Percentiles rank a stretch among this genome's conserved stretches.
Conservation (phyloP, 2,113 vertebrate genomes). For the Pampusana beccarii region DNA sequence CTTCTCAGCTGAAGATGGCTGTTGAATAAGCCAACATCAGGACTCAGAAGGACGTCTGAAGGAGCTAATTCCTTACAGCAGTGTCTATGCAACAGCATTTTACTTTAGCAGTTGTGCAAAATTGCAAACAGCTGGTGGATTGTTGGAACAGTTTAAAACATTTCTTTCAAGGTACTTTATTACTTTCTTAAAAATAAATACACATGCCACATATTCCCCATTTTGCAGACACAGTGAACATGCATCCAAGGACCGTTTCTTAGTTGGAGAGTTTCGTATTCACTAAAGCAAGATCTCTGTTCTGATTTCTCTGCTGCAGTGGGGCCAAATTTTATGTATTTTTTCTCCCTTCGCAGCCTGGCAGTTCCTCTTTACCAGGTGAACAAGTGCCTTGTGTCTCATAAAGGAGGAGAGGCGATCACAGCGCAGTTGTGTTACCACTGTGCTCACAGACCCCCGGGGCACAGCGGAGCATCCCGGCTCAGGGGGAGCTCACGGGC, state of each 20-base stretch:
- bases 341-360: not conserved
- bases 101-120: conserved; percentile 54
- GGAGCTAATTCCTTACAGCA: conserved; percentile 48
- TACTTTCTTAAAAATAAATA: conserved; percentile 57
- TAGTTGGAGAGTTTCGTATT: not conserved
- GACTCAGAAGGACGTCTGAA: conserved; percentile 62
- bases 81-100: not conserved
- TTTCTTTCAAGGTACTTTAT: conserved; percentile 63
- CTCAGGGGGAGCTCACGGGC: not conserved
- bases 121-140: conserved; percentile 67
- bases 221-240: not conserved
- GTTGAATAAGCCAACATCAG: not conserved
- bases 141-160: conserved; percentile 49
- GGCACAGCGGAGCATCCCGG: not conserved
- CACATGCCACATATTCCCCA: not conserved
- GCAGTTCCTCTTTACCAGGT: not conserved
- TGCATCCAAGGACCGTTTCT: not conserved
- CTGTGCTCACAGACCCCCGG: not conserved
- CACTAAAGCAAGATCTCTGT: not conserved
- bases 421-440: not conserved
- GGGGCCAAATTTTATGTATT: not conserved
- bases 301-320: not conserved
- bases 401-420: not conserved
- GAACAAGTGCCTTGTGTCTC: not conserved
- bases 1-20: conserved; percentile 4